These are phyloP conservation scores for Pandemis heparana DNA, from an alignment of 2,888 invertebrate genomes.

Conservation along the genomic window DNA sequence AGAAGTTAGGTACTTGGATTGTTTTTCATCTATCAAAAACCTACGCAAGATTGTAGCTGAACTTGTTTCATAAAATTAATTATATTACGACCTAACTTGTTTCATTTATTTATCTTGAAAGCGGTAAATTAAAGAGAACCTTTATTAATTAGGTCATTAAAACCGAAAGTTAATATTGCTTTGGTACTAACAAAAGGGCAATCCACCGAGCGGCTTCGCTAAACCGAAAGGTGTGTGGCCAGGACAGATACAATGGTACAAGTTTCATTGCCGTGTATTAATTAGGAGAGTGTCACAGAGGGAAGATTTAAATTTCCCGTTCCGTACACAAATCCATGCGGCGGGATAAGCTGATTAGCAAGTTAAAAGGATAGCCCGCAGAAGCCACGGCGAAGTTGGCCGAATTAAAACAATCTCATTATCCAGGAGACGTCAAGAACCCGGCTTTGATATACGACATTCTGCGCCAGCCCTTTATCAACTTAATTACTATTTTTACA, in stretches of 20 bases:
- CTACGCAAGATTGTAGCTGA: not conserved
- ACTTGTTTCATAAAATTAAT: slow-evolving; percentile 2
- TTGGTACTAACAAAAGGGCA: slow-evolving; percentile 11
- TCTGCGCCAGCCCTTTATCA: slow-evolving; percentile 48
- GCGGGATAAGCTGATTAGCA: slow-evolving; percentile 75
- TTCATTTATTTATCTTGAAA: not conserved
- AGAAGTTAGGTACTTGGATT: not conserved
- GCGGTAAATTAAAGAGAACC: slow-evolving; percentile 1
- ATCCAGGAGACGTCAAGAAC: slow-evolving; percentile 60
- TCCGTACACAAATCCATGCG: slow-evolving; percentile 66
- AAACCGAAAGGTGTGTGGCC: slow-evolving; percentile 7
- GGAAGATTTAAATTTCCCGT: slow-evolving; percentile 57
- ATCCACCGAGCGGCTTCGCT: not conserved
- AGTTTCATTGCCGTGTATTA: slow-evolving; percentile 49
- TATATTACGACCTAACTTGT: not conserved
- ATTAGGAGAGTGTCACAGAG: slow-evolving; percentile 58
- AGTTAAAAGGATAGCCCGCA: slow-evolving; percentile 70
- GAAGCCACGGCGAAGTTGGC: slow-evolving; percentile 58
- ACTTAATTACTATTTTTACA: slow-evolving; percentile 50
- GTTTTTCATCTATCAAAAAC: not conserved
- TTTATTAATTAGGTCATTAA: slow-evolving; percentile 17
- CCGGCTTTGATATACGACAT: slow-evolving; percentile 57
- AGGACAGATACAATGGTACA: slow-evolving; percentile 11
- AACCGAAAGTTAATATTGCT: slow-evolving; percentile 7
- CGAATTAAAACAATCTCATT: slow-evolving; percentile 75